These are phyloP conservation scores for Heterodera schachtii DNA, from an alignment of 1,140 invertebrate species.

Conservation along the genomic window DNA sequence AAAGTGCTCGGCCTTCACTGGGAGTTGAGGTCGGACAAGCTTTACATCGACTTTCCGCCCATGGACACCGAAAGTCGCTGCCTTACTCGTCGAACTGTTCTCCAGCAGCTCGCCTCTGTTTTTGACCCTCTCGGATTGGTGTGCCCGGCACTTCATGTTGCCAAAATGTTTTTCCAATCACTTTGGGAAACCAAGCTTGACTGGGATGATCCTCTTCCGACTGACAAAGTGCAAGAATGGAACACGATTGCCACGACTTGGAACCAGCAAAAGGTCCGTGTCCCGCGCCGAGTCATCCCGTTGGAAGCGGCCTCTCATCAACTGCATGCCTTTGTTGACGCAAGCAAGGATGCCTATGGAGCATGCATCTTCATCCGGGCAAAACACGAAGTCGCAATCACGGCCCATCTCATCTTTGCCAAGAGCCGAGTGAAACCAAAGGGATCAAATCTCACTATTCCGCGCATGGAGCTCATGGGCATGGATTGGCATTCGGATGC, in stretches of 20 bases:
- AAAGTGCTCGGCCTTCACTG: slow-evolving; percentile 48
- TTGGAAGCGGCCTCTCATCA: neutral
- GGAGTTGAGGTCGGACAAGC: slow-evolving; percentile 31
- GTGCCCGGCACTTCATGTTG: slow-evolving; percentile 15
- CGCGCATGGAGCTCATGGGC: slow-evolving; percentile 39
- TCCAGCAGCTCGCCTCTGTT: slow-evolving; percentile 18
- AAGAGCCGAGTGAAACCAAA: slow-evolving; percentile 36
- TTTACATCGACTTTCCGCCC: slow-evolving; percentile 36
- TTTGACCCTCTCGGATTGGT: slow-evolving; percentile 42
- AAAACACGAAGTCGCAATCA: too few species aligned
- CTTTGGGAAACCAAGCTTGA: slow-evolving; percentile 37
- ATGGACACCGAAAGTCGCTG: slow-evolving; percentile 2
- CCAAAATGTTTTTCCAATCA: slow-evolving; percentile 26
- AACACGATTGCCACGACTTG: neutral
- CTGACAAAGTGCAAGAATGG: neutral
- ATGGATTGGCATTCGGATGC: slow-evolving; percentile 8
- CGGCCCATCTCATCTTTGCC: slow-evolving; percentile 16
- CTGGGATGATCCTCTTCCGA: slow-evolving; percentile 5
- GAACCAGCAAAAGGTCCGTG: neutral
- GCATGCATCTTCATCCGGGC: slow-evolving; percentile 32
- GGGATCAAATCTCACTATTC: slow-evolving; percentile 33
- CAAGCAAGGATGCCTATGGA: slow-evolving; percentile 37
- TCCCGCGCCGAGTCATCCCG: neutral
- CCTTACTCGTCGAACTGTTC: slow-evolving; percentile 34
- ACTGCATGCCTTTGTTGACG: neutral